A percentile compares a stretch with the other conserved stretches of the same genome.
Conservation (phyloP, 2,888 invertebrate genomes). For the Sepiola atlantica region DNA sequence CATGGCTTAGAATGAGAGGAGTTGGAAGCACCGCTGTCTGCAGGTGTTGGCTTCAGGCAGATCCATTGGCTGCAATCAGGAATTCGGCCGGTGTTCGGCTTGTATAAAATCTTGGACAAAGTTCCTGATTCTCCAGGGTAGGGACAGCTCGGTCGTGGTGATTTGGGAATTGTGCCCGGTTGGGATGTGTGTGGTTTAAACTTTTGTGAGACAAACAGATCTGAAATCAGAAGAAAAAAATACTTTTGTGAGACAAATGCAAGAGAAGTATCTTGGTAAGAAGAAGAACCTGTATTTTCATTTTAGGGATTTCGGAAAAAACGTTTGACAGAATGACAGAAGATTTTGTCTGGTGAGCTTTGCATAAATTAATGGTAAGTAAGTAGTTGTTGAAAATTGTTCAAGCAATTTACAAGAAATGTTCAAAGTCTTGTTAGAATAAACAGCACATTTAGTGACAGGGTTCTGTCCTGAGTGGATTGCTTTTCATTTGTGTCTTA, state of each 20-base stretch:
- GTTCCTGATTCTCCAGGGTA: conserved; percentile 10
- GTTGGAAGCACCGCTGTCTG: background rate
- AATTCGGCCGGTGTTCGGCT: background rate
- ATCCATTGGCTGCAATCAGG: background rate
- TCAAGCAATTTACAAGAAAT: too few relatives aligned
- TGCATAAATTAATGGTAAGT: too few relatives aligned
- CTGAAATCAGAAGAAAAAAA: background rate
- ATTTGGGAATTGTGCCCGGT: background rate
- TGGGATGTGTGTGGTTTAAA: background rate
- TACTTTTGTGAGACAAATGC: background rate
- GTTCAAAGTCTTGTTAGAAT: too few relatives aligned
- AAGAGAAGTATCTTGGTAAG: too few relatives aligned
- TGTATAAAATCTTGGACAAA: conserved; percentile 21
- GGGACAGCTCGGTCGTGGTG: background rate
- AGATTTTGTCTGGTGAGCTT: too few relatives aligned
- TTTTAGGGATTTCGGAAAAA: too few relatives aligned
- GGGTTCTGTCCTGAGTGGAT: too few relatives aligned
- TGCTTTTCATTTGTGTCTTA: too few relatives aligned
- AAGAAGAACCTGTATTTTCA: too few relatives aligned
- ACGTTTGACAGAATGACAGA: too few relatives aligned
- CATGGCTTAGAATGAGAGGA: background rate
- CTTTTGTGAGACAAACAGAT: conserved; percentile 18
- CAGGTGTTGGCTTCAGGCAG: conserved; percentile 32
- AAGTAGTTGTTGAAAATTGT: too few relatives aligned
- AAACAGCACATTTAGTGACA: too few relatives aligned